Base-by-base conservation (phyloP, 1,140 invertebrate genomes). In the Drosophila asahinai region DNA sequence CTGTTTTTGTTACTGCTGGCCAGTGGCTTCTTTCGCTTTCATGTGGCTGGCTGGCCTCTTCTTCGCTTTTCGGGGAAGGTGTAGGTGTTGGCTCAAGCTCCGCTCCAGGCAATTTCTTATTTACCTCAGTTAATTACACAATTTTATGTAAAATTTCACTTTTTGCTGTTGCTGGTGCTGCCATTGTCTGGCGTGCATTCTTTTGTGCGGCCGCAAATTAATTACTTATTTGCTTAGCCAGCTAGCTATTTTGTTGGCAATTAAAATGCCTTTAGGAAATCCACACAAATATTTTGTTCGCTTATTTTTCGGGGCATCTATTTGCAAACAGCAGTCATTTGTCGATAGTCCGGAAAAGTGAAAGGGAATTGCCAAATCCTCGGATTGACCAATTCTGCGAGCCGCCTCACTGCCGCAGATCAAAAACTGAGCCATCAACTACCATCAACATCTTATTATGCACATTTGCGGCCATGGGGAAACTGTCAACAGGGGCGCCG, bases 121-220 rank as follows among this genome's bases (percentile, higher is more conserved):
- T 77, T 64, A 77, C 75, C 75, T 78, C 68, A 78, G 74, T 72
- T 84, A 87, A 87, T 87, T 87, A 89, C 84, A 87, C 86, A 87
- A 87, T 90, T 87, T 87, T 89, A 87, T 87, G 81, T 87, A 89
- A 87, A 87, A 87, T 87, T 87, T 87, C 84, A 90, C 84, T 89
- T 89, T 89, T 78, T 60, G 58, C 38, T 62, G 17, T 27, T 45
- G 36, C 42, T 62, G 42, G 33, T 14, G 42, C 2, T 25, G 42
- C 62, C 17, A n/a, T 59, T 77, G 60, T 72, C 22, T 62, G 58
- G 19, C 38, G 77, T 55, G 68, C 83, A 87, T 87, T 87, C 83
- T 87, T 82, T 80, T 82, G 79, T 72, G 79, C 73, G 65, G 59
- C 82, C 74, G 67, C 78, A 75, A 84, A 86, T 89, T 89, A 87